Conservation (phyloP, 2,113 vertebrate species). For the Microcebus tavaratra region DNA sequence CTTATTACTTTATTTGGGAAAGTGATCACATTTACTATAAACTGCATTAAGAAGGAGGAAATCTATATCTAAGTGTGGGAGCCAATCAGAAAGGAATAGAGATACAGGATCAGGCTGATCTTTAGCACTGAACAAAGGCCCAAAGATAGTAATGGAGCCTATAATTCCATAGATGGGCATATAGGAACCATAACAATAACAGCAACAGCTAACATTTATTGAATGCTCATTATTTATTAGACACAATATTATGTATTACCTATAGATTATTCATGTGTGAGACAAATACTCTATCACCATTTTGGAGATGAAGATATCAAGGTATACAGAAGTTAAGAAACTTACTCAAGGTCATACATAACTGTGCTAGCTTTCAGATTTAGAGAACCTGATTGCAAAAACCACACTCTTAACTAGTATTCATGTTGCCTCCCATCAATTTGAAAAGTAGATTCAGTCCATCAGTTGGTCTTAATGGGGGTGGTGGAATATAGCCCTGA, state of each 20-base stretch:
- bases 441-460: neutral
- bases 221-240: neutral
- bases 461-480: neutral
- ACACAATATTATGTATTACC: neutral
- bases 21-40: neutral
- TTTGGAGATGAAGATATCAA: slow-evolving; percentile 12
- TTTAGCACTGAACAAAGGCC: neutral
- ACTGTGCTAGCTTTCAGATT: slow-evolving; percentile 7
- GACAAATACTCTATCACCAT: neutral
- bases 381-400: neutral
- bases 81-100: neutral
- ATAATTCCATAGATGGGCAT: neutral
- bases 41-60: neutral
- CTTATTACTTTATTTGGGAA: neutral
- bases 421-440: neutral
- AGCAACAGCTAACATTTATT: neutral
- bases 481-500: neutral
- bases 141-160: neutral
- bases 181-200: neutral
- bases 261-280: neutral
- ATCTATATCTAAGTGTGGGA: neutral
- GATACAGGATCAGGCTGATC: neutral
- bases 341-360: neutral
- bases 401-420: neutral
- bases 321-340: neutral